Conservation (phyloP, 2,113 vertebrate species). For the Catharus fuscescens region DNA sequence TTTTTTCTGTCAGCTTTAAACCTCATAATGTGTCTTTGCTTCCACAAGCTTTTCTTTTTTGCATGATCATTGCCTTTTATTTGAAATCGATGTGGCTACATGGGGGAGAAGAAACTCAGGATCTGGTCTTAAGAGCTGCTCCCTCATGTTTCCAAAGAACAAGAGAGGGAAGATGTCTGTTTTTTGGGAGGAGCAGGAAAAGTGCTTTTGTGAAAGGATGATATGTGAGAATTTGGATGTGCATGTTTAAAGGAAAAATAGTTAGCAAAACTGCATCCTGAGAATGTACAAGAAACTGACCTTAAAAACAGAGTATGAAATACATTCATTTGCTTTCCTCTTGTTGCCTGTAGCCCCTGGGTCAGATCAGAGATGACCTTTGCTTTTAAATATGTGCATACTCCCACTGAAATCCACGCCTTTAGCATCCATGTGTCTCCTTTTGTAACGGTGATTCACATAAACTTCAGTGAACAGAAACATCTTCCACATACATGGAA, state of each 20-base stretch:
- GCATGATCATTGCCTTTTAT: neutral
- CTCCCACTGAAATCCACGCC: neutral
- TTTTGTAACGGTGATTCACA: neutral
- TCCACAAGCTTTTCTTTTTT: neutral
- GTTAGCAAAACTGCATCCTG: neutral
- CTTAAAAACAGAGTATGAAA: fast-evolving
- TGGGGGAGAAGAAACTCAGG: neutral
- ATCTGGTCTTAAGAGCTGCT: neutral
- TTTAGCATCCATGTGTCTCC: neutral
- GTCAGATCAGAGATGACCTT: neutral
- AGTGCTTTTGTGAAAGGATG: neutral
- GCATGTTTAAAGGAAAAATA: neutral
- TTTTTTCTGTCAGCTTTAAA: neutral
- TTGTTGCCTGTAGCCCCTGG: neutral
- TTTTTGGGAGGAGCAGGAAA: neutral
- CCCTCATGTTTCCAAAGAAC: neutral
- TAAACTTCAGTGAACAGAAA: neutral
- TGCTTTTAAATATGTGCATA: neutral
- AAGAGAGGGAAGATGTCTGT: neutral
- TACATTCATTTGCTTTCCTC: neutral
- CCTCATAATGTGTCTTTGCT: neutral
- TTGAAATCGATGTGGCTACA: neutral
- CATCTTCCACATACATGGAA: neutral
- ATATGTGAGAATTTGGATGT: neutral
- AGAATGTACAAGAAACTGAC: neutral